Evolutionary conservation across 2,113 vertebrate species (phyloP), one percentile per base, ranked within the genome.

Genomic region (Zapus hudsonius): DNA sequence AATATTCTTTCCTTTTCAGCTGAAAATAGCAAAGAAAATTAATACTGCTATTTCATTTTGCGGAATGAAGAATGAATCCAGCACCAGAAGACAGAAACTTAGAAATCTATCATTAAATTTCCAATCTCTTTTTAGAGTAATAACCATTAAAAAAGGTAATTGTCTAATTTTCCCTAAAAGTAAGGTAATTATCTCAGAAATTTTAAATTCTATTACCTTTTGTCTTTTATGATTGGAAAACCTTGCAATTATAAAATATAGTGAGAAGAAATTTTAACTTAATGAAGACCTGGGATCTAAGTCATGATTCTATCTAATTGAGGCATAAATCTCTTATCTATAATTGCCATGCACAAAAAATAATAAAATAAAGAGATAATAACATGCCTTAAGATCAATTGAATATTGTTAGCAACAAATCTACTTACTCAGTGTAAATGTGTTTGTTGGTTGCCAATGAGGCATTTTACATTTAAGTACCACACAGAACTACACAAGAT

Each of bases 111-210:
- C 38, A 67, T 94, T 94, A 93, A 89, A 66, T 22, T 64, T 86
- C 82, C 22, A 93, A 88, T 94, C 72, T 88, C 42, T n/a, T 93
- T 90, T 95, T 67, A 89, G 66, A 83, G 29, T 84, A 86, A 61
- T 92, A 94, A 82, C 79, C 29, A 59, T 75, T 84, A 79, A 16
- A 91, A 80, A 5, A 95, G 64, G 36, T 38, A 81, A 94, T 84
- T 94, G 36, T 38, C 52, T 90, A 63, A 64, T 93, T 96, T 85
- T 87, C 80, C 44, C 93, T 66, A 95, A 78, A 96, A 91, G 90
- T 78, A 92, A 84, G 12, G 31, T 79, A 95, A 81, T 83, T 95
- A 90, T 67, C 76, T 80, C 38, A 92, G 52, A 90, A 69, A 76
- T 74, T 83, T 83, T 59, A 67, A 94, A 76, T 85, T 80, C 61